Conservation (phyloP, 2,888 invertebrate species). For the Nemoura dubitans region DNA sequence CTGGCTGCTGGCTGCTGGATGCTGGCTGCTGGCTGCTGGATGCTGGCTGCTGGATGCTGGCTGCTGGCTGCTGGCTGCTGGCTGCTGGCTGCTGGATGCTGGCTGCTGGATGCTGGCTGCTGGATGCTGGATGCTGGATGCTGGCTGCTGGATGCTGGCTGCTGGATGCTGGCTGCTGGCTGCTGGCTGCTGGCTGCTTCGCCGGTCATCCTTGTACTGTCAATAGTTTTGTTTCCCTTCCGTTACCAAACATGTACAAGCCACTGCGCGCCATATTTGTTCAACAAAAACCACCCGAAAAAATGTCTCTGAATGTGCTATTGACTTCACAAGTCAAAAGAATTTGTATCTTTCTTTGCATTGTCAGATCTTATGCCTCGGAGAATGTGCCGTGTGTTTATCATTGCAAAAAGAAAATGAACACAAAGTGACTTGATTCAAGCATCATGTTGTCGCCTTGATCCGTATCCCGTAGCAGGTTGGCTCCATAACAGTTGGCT, state of each 20-base stretch:
- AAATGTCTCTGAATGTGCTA: slow-evolving; percentile 4
- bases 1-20: no score
- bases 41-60: no score
- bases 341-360: background rate
- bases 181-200: background rate
- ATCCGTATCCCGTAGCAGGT: background rate
- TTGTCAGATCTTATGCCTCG: background rate
- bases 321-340: background rate
- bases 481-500: background rate
- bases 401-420: background rate
- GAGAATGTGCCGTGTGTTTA: background rate
- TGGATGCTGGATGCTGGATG: no score
- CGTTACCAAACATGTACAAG: slow-evolving; percentile 13
- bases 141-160: no score
- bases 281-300: slow-evolving; percentile 14
- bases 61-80: no score
- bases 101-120: no score
- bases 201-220: slow-evolving; percentile 13
- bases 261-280: background rate
- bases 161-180: no score
- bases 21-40: no score
- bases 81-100: no score
- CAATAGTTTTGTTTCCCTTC: slow-evolving; percentile 3
- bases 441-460: background rate
- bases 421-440: background rate